These are phyloP conservation scores for Tinea pellionella DNA, from an alignment of 2,888 invertebrate genomes.

Conservation along the genomic window DNA sequence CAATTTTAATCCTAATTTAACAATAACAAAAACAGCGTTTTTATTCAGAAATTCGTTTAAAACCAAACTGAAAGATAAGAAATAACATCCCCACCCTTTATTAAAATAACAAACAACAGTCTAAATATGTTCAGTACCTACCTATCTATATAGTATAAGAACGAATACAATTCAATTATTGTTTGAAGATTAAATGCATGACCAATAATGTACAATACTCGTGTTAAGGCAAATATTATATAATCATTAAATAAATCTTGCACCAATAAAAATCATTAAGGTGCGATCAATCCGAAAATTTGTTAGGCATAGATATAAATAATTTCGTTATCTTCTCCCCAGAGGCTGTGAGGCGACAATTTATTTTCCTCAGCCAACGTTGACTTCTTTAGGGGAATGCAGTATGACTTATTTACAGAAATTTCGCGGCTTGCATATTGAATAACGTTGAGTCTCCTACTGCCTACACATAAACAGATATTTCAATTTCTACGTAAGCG, in stretches of 20 bases:
- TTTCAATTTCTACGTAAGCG: neutral
- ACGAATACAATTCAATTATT: too few relatives aligned
- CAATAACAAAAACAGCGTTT: too few relatives aligned
- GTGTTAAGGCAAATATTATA: too few relatives aligned
- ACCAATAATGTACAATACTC: too few relatives aligned
- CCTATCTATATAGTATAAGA: too few relatives aligned
- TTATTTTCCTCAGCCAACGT: constrained; percentile 24
- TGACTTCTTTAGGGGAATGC: constrained; percentile 19
- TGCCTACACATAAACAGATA: neutral
- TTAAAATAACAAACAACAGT: too few relatives aligned
- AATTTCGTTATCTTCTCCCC: constrained; percentile 20
- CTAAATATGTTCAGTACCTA: too few relatives aligned
- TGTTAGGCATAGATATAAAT: constrained; percentile 18
- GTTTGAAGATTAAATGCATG: too few relatives aligned
- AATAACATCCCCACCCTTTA: too few relatives aligned
- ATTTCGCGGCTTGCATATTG: constrained; percentile 33
- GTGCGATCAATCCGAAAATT: neutral
- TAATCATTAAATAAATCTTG: neutral
- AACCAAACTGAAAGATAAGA: too few relatives aligned
- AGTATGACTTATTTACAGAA: constrained; percentile 32
- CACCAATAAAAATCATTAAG: neutral
- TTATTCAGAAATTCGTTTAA: too few relatives aligned
- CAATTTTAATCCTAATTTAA: too few relatives aligned
- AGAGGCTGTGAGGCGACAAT: constrained; percentile 19
- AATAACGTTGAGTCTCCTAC: constrained; percentile 22